Evolutionary conservation across 2,113 vertebrate species (phyloP).

Genomic region (Prinia subflava): DNA sequence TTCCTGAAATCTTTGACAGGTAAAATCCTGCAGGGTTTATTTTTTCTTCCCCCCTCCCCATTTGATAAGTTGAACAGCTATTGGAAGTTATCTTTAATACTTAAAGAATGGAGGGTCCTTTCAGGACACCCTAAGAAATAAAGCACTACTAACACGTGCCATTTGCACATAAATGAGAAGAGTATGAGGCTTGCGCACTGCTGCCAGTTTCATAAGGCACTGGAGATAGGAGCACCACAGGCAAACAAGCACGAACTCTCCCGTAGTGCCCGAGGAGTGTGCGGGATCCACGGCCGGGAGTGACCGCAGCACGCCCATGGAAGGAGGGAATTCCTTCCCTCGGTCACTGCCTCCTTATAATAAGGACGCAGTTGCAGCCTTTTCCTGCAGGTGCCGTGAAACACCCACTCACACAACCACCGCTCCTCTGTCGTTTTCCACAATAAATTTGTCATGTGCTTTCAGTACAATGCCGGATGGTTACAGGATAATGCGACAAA

Average conservation of each 20-base stretch:
- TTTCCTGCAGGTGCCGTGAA: background rate
- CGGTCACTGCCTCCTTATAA: accelerated
- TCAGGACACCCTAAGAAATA: background rate
- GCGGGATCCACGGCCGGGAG: background rate
- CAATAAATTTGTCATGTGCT: background rate
- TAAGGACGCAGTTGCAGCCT: background rate
- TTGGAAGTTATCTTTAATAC: background rate
- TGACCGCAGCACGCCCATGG: background rate
- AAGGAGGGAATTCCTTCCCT: background rate
- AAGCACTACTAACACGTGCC: accelerated
- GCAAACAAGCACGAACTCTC: background rate
- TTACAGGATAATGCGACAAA: background rate
- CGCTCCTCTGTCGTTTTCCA: background rate
- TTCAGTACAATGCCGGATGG: background rate
- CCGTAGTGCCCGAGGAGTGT: background rate
- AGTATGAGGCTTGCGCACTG: background rate
- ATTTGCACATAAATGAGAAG: background rate
- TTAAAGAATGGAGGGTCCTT: background rate
- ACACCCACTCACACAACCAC: background rate
- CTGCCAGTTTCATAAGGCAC: accelerated
- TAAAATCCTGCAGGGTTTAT: background rate
- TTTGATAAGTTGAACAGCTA: background rate
- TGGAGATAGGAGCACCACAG: background rate
- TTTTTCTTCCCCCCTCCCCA: accelerated
- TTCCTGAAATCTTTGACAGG: background rate